These are phyloP conservation scores for Stegodyphus mimosarum DNA, from an alignment of 1,140 invertebrate species.

Conservation along the genomic window DNA sequence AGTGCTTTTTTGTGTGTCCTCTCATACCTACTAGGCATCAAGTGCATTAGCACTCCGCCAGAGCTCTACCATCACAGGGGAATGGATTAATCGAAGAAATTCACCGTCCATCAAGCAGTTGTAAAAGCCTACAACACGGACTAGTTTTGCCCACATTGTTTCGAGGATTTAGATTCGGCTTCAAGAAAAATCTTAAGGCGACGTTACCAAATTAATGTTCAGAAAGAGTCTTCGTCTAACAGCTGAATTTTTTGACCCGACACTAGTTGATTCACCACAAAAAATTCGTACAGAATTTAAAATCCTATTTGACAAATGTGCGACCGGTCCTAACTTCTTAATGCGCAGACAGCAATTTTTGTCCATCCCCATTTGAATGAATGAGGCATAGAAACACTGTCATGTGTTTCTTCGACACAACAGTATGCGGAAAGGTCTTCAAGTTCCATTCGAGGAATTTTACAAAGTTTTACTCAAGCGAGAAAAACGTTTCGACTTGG, in stretches of 20 bases:
- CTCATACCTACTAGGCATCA: too few relatives aligned
- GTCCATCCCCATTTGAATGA: not conserved
- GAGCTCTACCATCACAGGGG: conserved; percentile 61
- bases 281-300: not conserved
- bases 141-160: not conserved
- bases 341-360: not conserved
- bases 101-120: conserved; percentile 68
- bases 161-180: too few relatives aligned
- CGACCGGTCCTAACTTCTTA: not conserved
- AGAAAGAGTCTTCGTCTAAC: too few relatives aligned
- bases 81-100: conserved; percentile 66
- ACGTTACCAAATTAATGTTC: too few relatives aligned
- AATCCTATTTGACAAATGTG: not conserved
- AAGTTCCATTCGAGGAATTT: not conserved
- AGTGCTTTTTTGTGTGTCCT: conserved; percentile 58
- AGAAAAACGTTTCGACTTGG: not conserved
- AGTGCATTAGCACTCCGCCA: conserved; percentile 54
- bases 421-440: not conserved
- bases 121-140: conserved; percentile 20
- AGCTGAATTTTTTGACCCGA: too few relatives aligned
- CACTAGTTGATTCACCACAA: too few relatives aligned
- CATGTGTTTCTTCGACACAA: not conserved
- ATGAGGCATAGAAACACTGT: too few relatives aligned
- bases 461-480: not conserved
- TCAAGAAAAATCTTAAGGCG: too few relatives aligned